A percentile compares a stretch with the other conserved stretches of the same genome.
These are phyloP conservation scores for Drosophila repleta DNA, from an alignment of 1,140 invertebrate species.

Conservation along the genomic window DNA sequence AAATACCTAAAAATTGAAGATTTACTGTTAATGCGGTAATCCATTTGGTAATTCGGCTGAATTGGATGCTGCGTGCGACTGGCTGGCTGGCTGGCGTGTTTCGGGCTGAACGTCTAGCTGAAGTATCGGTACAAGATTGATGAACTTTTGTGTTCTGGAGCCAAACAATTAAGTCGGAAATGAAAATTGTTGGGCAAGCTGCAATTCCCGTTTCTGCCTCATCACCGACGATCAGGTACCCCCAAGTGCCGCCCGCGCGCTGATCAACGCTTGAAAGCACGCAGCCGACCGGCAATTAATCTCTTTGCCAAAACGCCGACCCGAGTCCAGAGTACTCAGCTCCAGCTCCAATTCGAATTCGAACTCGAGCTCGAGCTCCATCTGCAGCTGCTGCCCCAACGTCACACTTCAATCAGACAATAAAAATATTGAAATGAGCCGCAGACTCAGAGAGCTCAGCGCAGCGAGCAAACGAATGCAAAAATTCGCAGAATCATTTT, in stretches of 20 bases:
- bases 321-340: slow-evolving; percentile 9
- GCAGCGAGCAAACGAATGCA: slow-evolving; percentile 62
- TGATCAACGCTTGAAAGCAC: slow-evolving; percentile 22
- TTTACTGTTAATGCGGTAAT: neutral
- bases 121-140: slow-evolving; percentile 31
- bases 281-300: slow-evolving; percentile 67
- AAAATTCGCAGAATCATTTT: slow-evolving; percentile 79
- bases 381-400: slow-evolving; percentile 51
- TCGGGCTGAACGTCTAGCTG: slow-evolving; percentile 16
- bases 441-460: slow-evolving; percentile 1
- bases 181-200: slow-evolving; percentile 59
- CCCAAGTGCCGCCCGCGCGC: slow-evolving; percentile 17
- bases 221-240: slow-evolving; percentile 23
- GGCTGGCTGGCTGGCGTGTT: slow-evolving; percentile 6
- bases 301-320: slow-evolving; percentile 69
- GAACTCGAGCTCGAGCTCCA: slow-evolving; percentile 25
- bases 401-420: slow-evolving; percentile 80
- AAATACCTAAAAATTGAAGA: neutral
- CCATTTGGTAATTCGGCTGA: slow-evolving; percentile 1
- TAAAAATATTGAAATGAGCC: slow-evolving; percentile 78
- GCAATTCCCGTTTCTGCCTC: slow-evolving; percentile 52
- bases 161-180: slow-evolving; percentile 62
- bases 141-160: slow-evolving; percentile 23
- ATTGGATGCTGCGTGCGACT: slow-evolving; percentile 11
- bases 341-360: slow-evolving; percentile 37